These are phyloP conservation scores for Callospermophilus lateralis DNA, from an alignment of 2,113 vertebrate genomes.

Conservation along the genomic window DNA sequence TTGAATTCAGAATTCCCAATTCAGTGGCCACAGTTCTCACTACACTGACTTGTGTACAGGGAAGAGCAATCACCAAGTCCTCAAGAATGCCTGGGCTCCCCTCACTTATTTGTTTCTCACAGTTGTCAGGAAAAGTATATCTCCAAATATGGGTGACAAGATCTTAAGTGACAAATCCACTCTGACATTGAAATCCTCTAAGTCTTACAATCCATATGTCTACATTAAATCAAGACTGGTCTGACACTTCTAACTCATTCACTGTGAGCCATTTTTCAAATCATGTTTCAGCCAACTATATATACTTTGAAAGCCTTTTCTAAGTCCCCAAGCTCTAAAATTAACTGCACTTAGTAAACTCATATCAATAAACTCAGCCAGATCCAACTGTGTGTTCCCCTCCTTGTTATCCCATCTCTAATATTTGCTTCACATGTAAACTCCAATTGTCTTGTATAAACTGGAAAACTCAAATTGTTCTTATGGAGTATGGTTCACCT, in stretches of 20 bases:
- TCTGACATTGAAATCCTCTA: background rate
- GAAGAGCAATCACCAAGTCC: too few relatives aligned
- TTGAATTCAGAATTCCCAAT: too few relatives aligned
- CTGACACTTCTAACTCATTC: background rate
- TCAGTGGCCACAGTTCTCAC: background rate
- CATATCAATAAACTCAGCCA: background rate
- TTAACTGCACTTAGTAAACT: background rate
- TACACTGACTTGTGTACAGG: background rate
- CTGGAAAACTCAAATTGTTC: too few relatives aligned
- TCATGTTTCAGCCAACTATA: background rate
- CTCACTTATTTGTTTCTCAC: background rate
- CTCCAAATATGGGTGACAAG: background rate
- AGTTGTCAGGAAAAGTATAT: background rate
- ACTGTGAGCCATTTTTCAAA: background rate
- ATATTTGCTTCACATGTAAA: too few relatives aligned
- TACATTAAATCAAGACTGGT: background rate
- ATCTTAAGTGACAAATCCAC: background rate
- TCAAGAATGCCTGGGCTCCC: background rate
- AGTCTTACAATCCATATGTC: background rate
- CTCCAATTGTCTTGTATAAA: too few relatives aligned
- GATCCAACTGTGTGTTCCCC: background rate
- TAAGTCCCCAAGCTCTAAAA: background rate
- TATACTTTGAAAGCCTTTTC: background rate
- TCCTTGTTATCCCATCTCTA: background rate
- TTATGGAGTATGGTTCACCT: too few relatives aligned